Conservation (phyloP, 23 tunicate species). For the Styela clava region DNA sequence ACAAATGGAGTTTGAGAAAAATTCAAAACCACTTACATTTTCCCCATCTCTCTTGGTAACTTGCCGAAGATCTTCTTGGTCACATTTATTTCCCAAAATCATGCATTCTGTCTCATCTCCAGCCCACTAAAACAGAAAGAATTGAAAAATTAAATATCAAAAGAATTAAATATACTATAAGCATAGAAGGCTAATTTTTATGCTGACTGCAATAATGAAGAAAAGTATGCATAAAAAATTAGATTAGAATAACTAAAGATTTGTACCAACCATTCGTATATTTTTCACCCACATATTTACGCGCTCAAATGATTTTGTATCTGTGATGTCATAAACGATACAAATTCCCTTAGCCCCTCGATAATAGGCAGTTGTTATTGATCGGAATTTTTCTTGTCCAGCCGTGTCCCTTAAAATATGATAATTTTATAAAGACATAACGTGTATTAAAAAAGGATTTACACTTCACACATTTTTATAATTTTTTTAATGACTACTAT, state of each 20-base stretch:
- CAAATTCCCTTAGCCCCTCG: conserved; percentile 71
- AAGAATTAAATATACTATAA: too few relatives aligned
- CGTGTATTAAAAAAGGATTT: neutral
- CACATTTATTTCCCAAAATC: conserved; percentile 68
- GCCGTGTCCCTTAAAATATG: conserved; percentile 68
- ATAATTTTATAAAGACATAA: neutral
- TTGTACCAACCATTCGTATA: conserved; percentile 49
- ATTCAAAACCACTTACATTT: conserved; percentile 47
- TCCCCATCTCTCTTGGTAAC: conserved; percentile 43
- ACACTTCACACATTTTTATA: neutral
- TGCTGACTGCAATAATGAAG: too few relatives aligned
- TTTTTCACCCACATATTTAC: conserved; percentile 49
- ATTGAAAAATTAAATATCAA: neutral
- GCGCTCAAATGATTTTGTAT: conserved; percentile 34
- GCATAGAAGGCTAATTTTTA: too few relatives aligned
- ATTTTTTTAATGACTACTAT: too few relatives aligned
- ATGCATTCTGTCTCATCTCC: conserved; percentile 32
- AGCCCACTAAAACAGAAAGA: conserved; percentile 38
- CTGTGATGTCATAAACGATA: conserved; percentile 71
- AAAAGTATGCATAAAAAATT: too few relatives aligned
- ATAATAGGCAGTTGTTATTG: conserved; percentile 70
- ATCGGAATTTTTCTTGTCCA: conserved; percentile 70
- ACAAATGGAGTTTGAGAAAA: too few relatives aligned
- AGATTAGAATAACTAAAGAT: too few relatives aligned
- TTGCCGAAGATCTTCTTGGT: conserved; percentile 39